A percentile compares a stretch with the other conserved stretches of the same genome.
These are phyloP conservation scores for Mesoligia furuncula DNA, from an alignment of 2,888 invertebrate genomes.

Conservation along the genomic window DNA sequence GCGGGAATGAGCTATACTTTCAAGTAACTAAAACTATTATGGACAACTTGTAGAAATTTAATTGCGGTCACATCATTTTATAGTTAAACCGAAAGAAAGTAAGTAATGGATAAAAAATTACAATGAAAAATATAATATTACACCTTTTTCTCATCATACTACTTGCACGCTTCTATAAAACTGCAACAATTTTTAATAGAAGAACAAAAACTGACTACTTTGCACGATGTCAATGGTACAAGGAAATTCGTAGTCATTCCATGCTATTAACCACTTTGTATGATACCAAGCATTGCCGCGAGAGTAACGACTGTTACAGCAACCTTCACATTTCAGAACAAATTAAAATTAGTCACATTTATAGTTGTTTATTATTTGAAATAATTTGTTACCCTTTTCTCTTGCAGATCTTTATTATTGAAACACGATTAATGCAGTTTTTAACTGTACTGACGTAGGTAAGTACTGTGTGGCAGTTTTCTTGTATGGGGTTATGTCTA, in stretches of 20 bases:
- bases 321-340: constrained; percentile 82
- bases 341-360: constrained; percentile 87
- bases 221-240: constrained; percentile 43
- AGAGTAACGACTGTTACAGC: constrained; percentile 68
- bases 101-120: background rate
- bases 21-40: background rate
- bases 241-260: constrained; percentile 24
- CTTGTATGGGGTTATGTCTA: background rate
- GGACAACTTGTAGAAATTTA: background rate
- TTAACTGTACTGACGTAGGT: background rate
- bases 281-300: constrained; percentile 35
- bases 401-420: background rate
- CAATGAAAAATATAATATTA: constrained; percentile 2
- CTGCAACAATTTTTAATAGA: background rate
- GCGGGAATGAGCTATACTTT: background rate
- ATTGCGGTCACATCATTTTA: background rate
- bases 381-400: constrained; percentile 43
- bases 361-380: constrained; percentile 63
- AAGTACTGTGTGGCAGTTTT: background rate
- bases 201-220: constrained; percentile 1
- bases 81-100: background rate
- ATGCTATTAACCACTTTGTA: constrained; percentile 36
- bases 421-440: background rate
- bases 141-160: background rate
- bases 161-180: constrained; percentile 6